These are phyloP conservation scores for Pseudococcus viburni DNA, from an alignment of 2,888 invertebrate genomes.

Conservation along the genomic window DNA sequence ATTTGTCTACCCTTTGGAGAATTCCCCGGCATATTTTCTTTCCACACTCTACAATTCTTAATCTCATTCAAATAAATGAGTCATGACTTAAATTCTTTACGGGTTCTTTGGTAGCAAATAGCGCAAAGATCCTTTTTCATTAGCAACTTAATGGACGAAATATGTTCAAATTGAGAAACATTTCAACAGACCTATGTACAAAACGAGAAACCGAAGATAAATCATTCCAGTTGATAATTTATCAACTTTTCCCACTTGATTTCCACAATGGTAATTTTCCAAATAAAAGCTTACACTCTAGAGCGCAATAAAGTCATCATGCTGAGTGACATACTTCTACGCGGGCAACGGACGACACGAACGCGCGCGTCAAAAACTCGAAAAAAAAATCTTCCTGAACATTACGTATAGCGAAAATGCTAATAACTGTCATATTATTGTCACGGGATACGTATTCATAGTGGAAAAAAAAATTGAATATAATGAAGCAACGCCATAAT, in stretches of 20 bases:
- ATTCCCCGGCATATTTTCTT: no score
- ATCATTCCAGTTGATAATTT: no score
- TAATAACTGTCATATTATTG: constrained; percentile 42
- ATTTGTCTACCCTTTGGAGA: no score
- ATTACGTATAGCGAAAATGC: constrained; percentile 21
- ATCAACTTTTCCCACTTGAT: background rate
- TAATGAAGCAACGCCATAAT: constrained; percentile 45
- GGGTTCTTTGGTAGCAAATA: no score
- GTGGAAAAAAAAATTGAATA: constrained; percentile 17
- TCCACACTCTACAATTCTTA: no score
- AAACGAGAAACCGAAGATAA: no score
- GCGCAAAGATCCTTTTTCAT: no score
- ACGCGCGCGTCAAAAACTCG: background rate
- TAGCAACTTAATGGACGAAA: no score
- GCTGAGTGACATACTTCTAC: background rate
- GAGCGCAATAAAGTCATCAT: background rate
- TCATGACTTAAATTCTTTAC: no score
- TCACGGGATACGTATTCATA: constrained; percentile 9
- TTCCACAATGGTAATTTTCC: background rate
- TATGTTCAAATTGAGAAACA: no score
- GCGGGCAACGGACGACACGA: background rate
- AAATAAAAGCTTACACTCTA: background rate
- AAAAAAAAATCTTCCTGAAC: constrained; percentile 18
- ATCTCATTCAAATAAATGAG: no score
- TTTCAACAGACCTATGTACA: no score